phyloP scores from a whole-genome alignment of 2,113 vertebrate genomes.

The Suricata suricatta region DNA sequence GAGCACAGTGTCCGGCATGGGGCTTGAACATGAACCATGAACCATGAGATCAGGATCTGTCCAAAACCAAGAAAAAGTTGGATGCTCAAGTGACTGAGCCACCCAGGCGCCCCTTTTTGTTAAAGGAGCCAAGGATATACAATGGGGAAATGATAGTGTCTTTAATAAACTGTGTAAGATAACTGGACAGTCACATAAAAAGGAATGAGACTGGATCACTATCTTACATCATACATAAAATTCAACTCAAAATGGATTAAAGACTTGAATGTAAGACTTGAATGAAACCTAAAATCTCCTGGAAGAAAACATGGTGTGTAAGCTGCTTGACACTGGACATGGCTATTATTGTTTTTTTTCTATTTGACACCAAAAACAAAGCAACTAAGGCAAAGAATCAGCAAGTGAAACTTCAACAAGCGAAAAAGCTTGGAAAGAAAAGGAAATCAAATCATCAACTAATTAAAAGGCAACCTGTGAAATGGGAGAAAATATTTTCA shows the following conservation, averaged over 20 bases:
- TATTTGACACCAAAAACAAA: background rate
- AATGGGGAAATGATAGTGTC: background rate
- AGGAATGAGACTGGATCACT: background rate
- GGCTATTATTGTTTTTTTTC: background rate
- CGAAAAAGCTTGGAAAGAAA: background rate
- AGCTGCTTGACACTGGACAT: background rate
- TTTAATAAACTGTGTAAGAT: background rate
- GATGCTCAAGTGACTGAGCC: too few relatives aligned
- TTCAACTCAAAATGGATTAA: background rate
- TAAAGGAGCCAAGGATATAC: background rate
- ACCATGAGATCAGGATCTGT: too few relatives aligned
- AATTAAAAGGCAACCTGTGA: background rate
- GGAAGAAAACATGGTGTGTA: background rate
- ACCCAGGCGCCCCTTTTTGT: background rate
- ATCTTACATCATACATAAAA: background rate
- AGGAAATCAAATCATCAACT: background rate
- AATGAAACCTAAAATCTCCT: background rate
- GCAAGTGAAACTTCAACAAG: background rate
- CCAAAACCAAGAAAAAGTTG: too few relatives aligned
- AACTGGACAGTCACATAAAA: background rate
- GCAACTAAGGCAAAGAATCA: background rate
- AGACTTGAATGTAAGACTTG: background rate
- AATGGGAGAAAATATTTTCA: background rate
- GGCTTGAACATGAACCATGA: too few relatives aligned
- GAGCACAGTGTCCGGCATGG: too few relatives aligned